Base-by-base conservation (phyloP, 2,797 vertebrate species). In the Myotis daubentonii region DNA sequence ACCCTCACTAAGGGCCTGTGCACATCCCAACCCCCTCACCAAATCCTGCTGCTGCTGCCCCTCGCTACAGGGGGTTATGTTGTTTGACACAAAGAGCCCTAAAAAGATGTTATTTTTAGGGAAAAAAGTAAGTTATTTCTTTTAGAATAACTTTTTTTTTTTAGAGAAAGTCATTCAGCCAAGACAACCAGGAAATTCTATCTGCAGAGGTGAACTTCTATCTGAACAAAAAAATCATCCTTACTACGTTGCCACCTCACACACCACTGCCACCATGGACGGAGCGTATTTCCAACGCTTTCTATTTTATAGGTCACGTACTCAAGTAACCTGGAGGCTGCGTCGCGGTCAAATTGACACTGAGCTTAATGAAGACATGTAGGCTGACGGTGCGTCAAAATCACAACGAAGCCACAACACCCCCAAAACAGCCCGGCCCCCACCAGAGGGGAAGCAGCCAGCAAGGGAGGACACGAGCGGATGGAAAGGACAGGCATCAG, bases 191-290 rank as follows among this genome's bases (percentile, higher is more conserved):
- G 51, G 55, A 74, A 83, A 62, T 62, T 62, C 25, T 28, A 6
- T 8, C 25, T 44, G 0, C 23, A 19, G 28, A 22, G 20, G 33
- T 3, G 9, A 71, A 41, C 53, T 44, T 81, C 47, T 66, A 1
- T 9, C 20, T 13, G 23, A 33, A 66, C 36, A 38, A 47, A 38
- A 10, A 23, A 5, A 2, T 8, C 13, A 22, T 5, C 20, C n/a
- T 66, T 9, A 36, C 3, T 6, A 0, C 1, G 0, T 9, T 13
- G 23, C n/a, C 22, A 8, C 0, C 13, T 30, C 6, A 7, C 6
- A 9, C 7, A 1, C 28, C 3, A 2, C 23, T 30, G 36, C 47
- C 5, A 15, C 6, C 12, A 13, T 0, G 28, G 1, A 1, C 15
- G 2, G 23, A 10, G 28, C 53, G 23, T 36, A 15, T 22, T 8